Evolutionary conservation across 2,113 vertebrate genomes (phyloP).

Genomic region (Labeo rohita): DNA sequence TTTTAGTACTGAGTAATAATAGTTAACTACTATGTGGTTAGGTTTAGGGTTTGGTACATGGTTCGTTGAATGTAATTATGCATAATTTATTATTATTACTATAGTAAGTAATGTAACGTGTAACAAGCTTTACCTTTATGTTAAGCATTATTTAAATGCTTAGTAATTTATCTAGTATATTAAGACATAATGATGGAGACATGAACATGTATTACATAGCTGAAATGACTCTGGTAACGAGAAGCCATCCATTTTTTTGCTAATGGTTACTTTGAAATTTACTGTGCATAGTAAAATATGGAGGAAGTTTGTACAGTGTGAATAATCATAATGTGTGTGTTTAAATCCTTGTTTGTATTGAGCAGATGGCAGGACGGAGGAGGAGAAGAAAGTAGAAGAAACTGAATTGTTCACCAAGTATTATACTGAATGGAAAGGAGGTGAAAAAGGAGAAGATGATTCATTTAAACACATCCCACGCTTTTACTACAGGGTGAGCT

Average conservation of each 20-base stretch:
- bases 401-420: slow-evolving; percentile 91
- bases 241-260: neutral
- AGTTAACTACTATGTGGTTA: no score
- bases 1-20: no score
- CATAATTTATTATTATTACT: no score
- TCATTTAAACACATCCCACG: slow-evolving; percentile 89
- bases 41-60: no score
- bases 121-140: no score
- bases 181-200: neutral
- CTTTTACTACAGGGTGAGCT: slow-evolving; percentile 94
- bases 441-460: slow-evolving; percentile 69
- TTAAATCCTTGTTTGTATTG: slow-evolving; percentile 37
- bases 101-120: no score
- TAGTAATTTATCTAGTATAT: neutral
- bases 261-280: neutral
- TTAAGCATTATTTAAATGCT: no score
- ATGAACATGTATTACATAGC: neutral
- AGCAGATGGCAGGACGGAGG: slow-evolving; percentile 84
- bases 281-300: neutral
- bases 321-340: neutral
- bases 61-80: no score
- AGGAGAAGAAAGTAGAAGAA: slow-evolving; percentile 91
- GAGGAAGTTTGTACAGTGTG: neutral
- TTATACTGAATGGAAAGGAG: slow-evolving; percentile 92
- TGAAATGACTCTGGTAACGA: neutral